These are phyloP conservation scores for Aptenodytes patagonicus DNA, from an alignment of 2,113 vertebrate species.

Conservation along the genomic window DNA sequence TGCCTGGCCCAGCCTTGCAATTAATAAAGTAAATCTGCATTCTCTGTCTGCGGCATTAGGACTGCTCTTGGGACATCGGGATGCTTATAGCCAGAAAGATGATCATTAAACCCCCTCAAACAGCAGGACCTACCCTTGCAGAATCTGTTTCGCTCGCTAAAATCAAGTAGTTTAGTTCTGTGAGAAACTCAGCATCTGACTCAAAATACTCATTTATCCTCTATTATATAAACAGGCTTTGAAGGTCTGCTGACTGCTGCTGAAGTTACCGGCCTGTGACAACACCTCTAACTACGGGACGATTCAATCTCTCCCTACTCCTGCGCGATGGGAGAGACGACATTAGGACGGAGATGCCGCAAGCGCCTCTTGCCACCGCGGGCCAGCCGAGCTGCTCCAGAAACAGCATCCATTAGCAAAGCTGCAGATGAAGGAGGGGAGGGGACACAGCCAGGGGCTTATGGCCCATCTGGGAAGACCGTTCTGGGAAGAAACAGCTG, in stretches of 20 bases:
- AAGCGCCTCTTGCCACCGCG: neutral
- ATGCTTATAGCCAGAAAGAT: neutral
- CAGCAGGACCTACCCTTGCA: neutral
- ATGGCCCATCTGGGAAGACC: neutral
- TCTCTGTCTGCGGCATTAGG: neutral
- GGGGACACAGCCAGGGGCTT: neutral
- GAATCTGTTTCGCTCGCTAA: neutral
- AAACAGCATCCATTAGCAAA: neutral
- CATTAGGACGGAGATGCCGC: neutral
- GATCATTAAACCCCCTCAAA: neutral
- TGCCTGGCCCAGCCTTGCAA: neutral
- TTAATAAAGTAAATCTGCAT: neutral
- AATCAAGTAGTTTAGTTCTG: neutral
- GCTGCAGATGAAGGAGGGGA: neutral
- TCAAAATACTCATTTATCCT: neutral
- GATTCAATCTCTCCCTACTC: rapidly evolving
- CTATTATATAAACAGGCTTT: neutral
- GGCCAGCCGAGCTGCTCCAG: neutral
- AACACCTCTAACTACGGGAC: neutral
- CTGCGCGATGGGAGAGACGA: neutral
- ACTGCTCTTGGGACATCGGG: neutral
- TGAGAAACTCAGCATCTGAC: neutral
- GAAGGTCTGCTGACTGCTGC: neutral
- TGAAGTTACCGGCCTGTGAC: neutral
- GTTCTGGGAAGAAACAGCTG: neutral